These are phyloP conservation scores for Drosophila busckii DNA, from an alignment of 1,140 invertebrate species.

Conservation along the genomic window DNA sequence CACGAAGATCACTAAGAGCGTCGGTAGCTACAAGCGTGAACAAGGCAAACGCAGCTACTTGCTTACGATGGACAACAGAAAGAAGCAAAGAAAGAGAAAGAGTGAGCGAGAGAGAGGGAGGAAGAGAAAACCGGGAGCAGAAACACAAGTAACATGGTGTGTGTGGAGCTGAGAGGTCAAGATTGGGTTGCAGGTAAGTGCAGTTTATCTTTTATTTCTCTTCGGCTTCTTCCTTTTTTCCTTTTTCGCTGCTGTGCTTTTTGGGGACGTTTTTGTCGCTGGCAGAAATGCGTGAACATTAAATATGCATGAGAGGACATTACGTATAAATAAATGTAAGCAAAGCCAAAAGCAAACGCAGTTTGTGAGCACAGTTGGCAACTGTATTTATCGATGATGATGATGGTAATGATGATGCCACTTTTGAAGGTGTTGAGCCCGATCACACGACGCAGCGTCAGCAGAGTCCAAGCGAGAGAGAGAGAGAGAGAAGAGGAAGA, in stretches of 20 bases:
- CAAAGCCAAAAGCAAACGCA: too few relatives aligned
- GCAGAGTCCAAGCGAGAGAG: constrained; percentile 35
- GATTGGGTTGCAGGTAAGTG: constrained; percentile 43
- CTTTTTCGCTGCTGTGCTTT: not conserved
- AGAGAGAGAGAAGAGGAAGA: constrained; percentile 23
- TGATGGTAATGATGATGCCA: constrained; percentile 59
- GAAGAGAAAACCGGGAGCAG: constrained; percentile 51
- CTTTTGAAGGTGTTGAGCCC: constrained; percentile 58
- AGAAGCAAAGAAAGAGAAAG: not conserved
- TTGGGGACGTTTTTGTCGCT: constrained; percentile 1
- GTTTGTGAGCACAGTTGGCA: constrained; percentile 68
- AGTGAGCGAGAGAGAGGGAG: too few relatives aligned
- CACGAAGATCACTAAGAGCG: constrained; percentile 9
- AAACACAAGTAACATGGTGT: constrained; percentile 9
- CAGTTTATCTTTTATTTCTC: constrained; percentile 53
- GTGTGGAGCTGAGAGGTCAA: constrained; percentile 16
- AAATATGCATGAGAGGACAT: constrained; percentile 76
- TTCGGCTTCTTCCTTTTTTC: not conserved
- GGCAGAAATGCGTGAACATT: constrained; percentile 64
- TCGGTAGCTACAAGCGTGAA: constrained; percentile 38
- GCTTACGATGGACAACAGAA: constrained; percentile 26
- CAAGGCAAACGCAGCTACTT: constrained; percentile 59
- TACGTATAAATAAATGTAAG: constrained; percentile 74
- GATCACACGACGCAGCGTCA: constrained; percentile 30
- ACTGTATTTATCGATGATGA: constrained; percentile 68